Evolutionary conservation across 2,888 invertebrate species (phyloP), one percentile per base, ranked within the genome.

Genomic region (Clepsis dumicolana): DNA sequence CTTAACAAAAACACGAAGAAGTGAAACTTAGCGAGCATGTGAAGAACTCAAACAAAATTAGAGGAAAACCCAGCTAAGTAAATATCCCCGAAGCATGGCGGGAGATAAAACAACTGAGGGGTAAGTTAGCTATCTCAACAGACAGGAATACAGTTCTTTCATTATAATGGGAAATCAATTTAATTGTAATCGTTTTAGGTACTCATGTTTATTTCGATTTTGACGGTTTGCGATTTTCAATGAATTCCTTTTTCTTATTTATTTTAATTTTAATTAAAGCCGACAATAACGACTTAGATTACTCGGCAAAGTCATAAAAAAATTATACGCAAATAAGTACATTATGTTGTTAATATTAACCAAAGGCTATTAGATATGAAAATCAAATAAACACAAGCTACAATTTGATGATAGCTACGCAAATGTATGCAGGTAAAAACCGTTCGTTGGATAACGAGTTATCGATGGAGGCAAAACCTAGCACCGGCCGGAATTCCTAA

Each of bases 401-500:
- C 14, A 56, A 14, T 35, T 35, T 7, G 21, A 56, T 24, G 18
- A 21, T 35, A 35, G n/a, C 25, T 12, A 25, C 41, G 25, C 59
- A 59, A 59, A 59, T 41, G 38, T 41, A 50, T n/a, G 35, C 59
- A 35, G 16, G 59, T 59, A 83, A 86, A 86, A 85, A 82, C 77
- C 67, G 73, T 72, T 74, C 77, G 50, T 75, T 70, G 70, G 54
- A 73, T 86, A 88, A 88, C 87, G 88, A 85, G 84, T 72, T 81
- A 86, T 83, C 81, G 80, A 88, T 86, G 77, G 73, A 76, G 78
- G 79, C 83, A 82, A 84, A 84, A 82, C 25, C 57, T 38, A 27
- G 41, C 25, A n/a, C 64, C 73, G 73, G 74, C 84, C 87, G 85
- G 86, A 85, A 86, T 41, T 59, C 83, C 84, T 84, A 87, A 87